phyloP scores from a whole-genome alignment of 37 sponge, comb jelly and placozoan genomes.

The Cladorhizidae sp. region DNA sequence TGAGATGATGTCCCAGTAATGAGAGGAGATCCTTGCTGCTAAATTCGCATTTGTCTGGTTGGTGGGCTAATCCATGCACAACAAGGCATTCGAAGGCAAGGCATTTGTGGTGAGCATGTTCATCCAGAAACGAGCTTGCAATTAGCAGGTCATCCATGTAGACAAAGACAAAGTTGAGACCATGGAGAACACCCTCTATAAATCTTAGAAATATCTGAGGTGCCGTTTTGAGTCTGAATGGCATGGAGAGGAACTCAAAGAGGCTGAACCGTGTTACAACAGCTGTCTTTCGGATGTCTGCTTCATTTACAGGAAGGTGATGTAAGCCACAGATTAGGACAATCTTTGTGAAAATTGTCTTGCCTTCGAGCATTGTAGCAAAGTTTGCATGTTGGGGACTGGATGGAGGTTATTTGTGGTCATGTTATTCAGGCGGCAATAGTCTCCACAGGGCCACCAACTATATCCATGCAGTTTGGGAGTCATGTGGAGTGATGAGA shows the following conservation, averaged over 20 bases:
- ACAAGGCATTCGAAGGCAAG: conserved; percentile 25
- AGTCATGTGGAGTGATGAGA: conserved; percentile 54
- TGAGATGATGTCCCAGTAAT: too few relatives aligned
- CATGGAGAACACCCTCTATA: conserved; percentile 43
- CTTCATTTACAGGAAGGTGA: conserved; percentile 28
- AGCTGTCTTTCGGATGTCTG: conserved; percentile 29
- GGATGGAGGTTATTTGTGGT: conserved; percentile 57
- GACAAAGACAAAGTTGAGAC: too few relatives aligned
- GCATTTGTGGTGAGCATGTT: conserved; percentile 30
- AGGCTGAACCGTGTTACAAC: not conserved
- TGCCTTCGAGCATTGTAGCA: too few relatives aligned
- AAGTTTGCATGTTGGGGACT: conserved; percentile 62
- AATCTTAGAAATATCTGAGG: conserved; percentile 41
- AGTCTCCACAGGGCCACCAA: conserved; percentile 70
- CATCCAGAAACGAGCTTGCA: too few relatives aligned
- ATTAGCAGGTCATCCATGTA: too few relatives aligned
- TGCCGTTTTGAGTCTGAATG: conserved; percentile 32
- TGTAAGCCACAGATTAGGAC: conserved; percentile 14
- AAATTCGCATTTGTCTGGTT: too few relatives aligned
- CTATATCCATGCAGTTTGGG: conserved; percentile 46
- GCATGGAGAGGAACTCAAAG: conserved; percentile 10
- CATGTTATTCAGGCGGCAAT: conserved; percentile 49
- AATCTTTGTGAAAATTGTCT: conserved; percentile 20
- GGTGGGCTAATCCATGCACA: conserved; percentile 26
- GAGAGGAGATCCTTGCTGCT: conserved; percentile 17